Evolutionary conservation across 1,140 invertebrate species (phyloP).

Genomic region (Papilio dardanus): DNA sequence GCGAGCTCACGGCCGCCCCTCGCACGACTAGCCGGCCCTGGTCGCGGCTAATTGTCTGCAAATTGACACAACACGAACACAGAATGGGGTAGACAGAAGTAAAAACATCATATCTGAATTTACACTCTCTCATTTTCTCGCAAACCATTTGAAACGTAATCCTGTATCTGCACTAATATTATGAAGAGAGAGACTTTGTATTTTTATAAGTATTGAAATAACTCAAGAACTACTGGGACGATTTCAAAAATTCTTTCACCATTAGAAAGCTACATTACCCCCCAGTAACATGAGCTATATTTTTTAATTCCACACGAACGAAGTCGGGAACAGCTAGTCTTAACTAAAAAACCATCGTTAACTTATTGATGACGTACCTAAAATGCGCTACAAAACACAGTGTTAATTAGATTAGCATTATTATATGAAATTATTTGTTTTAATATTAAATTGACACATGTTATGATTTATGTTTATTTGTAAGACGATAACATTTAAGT

Average conservation of each 20-base stretch:
- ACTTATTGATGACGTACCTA: not conserved
- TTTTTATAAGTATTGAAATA: too few species aligned
- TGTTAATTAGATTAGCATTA: slow-evolving; percentile 28
- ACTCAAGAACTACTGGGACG: too few species aligned
- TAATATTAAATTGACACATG: not conserved
- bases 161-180: too few species aligned
- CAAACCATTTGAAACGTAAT: too few species aligned
- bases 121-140: too few species aligned
- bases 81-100: not conserved
- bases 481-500: not conserved
- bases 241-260: too few species aligned
- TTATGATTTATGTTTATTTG: not conserved
- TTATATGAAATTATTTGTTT: slow-evolving; percentile 16
- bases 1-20: slow-evolving; percentile 41
- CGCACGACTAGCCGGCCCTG: slow-evolving; percentile 32
- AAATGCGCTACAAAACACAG: not conserved
- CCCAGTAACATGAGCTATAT: too few species aligned
- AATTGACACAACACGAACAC: not conserved
- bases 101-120: not conserved
- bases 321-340: too few species aligned
- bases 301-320: too few species aligned
- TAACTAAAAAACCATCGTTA: too few species aligned
- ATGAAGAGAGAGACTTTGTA: too few species aligned
- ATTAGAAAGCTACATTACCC: too few species aligned
- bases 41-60: slow-evolving; percentile 45